phyloP scores from a whole-genome alignment of 2,888 invertebrate species.

The Pocota personata region DNA sequence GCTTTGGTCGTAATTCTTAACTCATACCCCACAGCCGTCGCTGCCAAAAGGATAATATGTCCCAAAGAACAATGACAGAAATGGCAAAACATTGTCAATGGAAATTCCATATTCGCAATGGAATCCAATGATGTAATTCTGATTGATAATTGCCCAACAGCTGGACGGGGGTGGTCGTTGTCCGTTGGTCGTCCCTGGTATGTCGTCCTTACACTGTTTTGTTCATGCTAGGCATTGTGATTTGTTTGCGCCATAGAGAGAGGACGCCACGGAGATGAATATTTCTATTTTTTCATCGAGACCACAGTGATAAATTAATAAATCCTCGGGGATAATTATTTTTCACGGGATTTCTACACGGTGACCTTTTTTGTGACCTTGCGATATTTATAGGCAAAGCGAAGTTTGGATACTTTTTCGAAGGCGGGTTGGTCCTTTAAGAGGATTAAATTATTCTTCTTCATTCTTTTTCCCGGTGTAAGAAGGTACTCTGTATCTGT shows the following conservation, averaged over 20 bases:
- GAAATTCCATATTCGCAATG: conserved; percentile 69
- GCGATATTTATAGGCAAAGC: background rate
- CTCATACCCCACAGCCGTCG: background rate
- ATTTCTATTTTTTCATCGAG: conserved; percentile 8
- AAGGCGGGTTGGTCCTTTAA: background rate
- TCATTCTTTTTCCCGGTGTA: background rate
- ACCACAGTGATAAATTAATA: conserved; percentile 33
- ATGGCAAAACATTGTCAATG: conserved; percentile 70
- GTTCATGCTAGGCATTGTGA: conserved; percentile 21
- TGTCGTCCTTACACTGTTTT: background rate
- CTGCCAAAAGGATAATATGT: conserved; percentile 49
- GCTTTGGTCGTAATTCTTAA: conserved; percentile 59
- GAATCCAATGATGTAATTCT: conserved; percentile 71
- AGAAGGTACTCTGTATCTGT: background rate
- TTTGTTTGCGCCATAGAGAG: background rate
- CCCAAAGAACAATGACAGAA: conserved; percentile 44
- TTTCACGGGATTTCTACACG: background rate
- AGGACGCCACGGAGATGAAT: conserved; percentile 8
- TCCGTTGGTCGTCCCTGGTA: background rate
- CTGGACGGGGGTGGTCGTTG: background rate
- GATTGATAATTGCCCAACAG: conserved; percentile 68
- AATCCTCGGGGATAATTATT: conserved; percentile 30
- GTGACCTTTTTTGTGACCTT: conserved; percentile 10
- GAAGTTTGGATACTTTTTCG: background rate
- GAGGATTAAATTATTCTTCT: background rate